Evolutionary conservation across 1,140 invertebrate genomes (phyloP).

Genomic region (Arctopsyche grandis): DNA sequence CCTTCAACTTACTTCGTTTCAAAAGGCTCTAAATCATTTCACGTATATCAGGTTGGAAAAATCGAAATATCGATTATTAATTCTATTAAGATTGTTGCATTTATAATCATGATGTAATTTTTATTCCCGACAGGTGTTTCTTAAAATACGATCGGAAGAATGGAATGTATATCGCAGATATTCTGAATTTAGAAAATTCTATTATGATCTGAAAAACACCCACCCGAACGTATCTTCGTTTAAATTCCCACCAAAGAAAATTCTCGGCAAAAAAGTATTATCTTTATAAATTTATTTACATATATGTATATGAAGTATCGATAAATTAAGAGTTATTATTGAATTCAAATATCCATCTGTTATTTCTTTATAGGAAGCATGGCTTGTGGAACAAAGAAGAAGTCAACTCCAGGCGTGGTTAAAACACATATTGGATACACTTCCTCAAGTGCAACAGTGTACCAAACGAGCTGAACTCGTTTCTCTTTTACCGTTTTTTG

Average conservation of each 20-base stretch:
- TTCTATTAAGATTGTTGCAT: conserved; percentile 59
- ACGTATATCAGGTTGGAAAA: conserved; percentile 89
- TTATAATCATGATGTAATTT: background rate
- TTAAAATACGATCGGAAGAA: conserved; percentile 87
- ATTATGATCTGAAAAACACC: conserved; percentile 83
- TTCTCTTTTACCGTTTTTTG: conserved; percentile 82
- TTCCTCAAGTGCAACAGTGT: conserved; percentile 74
- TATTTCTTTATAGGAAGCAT: conserved; percentile 74
- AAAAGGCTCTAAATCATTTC: conserved; percentile 78
- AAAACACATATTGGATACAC: conserved; percentile 78
- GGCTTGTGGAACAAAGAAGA: conserved; percentile 82
- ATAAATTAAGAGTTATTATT: no score
- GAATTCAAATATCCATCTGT: background rate
- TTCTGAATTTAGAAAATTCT: conserved; percentile 87
- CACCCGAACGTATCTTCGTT: conserved; percentile 81
- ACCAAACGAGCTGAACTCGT: conserved; percentile 78
- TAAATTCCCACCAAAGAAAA: conserved; percentile 95
- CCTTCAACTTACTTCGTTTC: conserved; percentile 90
- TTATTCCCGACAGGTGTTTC: conserved; percentile 75
- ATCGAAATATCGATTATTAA: background rate
- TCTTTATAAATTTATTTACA: background rate
- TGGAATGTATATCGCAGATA: conserved; percentile 95
- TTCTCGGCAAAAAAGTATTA: conserved; percentile 85
- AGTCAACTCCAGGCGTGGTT: conserved; percentile 82
- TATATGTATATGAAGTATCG: background rate